phyloP scores from a whole-genome alignment of 2,888 invertebrate genomes.

The Drosophila longiperda region DNA sequence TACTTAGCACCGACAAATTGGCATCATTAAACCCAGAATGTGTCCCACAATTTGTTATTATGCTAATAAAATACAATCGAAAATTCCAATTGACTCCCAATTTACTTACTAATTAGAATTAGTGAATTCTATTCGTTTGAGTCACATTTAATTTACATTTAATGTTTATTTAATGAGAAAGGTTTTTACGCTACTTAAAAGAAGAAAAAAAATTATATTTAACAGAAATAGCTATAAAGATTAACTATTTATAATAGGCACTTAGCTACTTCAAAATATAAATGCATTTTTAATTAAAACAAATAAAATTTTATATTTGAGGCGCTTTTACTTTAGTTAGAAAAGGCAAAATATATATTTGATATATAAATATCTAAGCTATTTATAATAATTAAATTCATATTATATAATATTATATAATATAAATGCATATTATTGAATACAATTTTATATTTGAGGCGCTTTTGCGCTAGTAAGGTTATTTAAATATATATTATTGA shows the following conservation, averaged over 20 bases:
- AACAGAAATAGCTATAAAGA: not conserved
- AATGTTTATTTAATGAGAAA: not conserved
- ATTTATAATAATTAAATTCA: too few species aligned
- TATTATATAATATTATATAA: too few species aligned
- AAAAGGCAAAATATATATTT: too few species aligned
- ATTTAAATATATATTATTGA: not conserved
- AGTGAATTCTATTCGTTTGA: not conserved
- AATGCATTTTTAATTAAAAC: not conserved
- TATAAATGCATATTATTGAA: not conserved
- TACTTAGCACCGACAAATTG: conserved; percentile 40
- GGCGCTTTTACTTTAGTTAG: too few species aligned
- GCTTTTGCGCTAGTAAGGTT: too few species aligned
- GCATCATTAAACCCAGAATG: conserved; percentile 28
- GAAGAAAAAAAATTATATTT: too few species aligned
- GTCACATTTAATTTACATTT: conserved; percentile 2
- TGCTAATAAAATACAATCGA: conserved; percentile 48
- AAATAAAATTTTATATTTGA: not conserved
- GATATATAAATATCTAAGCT: not conserved
- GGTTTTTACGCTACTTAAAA: not conserved
- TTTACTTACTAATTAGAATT: conserved; percentile 44
- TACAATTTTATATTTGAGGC: not conserved
- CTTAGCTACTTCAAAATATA: not conserved
- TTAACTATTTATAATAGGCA: not conserved
- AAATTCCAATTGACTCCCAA: conserved; percentile 35
- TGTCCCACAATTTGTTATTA: conserved; percentile 43